Base-by-base conservation (phyloP, 2,888 invertebrate genomes). In the Laothoe populi region DNA sequence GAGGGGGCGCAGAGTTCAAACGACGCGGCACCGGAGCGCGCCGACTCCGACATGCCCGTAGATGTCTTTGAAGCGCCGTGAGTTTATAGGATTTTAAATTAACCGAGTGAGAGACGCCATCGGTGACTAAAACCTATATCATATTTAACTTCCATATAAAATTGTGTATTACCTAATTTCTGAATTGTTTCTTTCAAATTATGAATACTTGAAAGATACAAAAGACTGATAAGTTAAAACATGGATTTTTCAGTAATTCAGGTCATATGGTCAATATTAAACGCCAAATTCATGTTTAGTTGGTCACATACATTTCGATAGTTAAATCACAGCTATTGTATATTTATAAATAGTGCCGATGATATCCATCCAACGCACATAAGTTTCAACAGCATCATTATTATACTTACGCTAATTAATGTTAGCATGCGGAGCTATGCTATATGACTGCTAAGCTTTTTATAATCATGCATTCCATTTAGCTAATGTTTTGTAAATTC, bases 61-160 rank as follows among this genome's bases (percentile, higher is more conserved):
- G 62, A 62, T 58, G 62, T 88, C 0, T 90, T 89, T 66, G 90
- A 89, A 59, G 72, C 87, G 1, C 85, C 88, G 90, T 90, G 60
- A 82, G 88, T 83, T 31, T 19, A 19, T 19, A 31, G 35, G 53
- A 19, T 53, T 53, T 8, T 53, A 53, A 23, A 53, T 16, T 53
- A 53, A 53, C 35, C 53, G 16, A 7, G 13, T 24, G 35, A 10
- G 38, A 11, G 38, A n/a, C 48, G 13, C 13, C 48, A 23, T 24
- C 13, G 23, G 48, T n/a, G n/a, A 48, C 11, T 48, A 24, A 24
- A n/a, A 7, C 23, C 48, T 23, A 44, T 44, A 0, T 19, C 2
- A 4, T 44, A 19, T 44, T 13, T 38, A 38, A 38, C 38, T 13
- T 8, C 10, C 11, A 8, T 10, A 38, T 38, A 13, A 38, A 13